phyloP scores from a whole-genome alignment of 2,113 vertebrate genomes.

The Heteronetta atricapilla region DNA sequence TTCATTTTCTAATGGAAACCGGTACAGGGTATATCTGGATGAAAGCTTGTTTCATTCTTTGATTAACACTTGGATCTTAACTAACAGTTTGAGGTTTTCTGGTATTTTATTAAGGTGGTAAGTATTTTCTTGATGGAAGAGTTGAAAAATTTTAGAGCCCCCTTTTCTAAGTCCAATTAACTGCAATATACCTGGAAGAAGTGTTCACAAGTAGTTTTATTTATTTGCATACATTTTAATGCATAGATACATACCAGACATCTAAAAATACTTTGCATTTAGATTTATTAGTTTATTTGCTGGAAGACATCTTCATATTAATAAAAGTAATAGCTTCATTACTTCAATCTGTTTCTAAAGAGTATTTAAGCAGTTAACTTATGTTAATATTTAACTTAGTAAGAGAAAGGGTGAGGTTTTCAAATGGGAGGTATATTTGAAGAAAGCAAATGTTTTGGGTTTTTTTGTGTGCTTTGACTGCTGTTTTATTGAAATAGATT shows the following conservation, averaged over 20 bases:
- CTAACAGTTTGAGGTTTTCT: background rate
- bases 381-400: background rate
- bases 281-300: background rate
- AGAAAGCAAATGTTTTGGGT: background rate
- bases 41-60: background rate
- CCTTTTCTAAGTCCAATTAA: background rate
- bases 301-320: background rate
- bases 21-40: background rate
- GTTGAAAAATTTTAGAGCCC: background rate
- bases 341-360: background rate
- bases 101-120: background rate
- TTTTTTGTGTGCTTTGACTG: background rate
- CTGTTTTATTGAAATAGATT: background rate
- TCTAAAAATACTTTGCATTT: background rate
- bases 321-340: background rate
- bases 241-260: background rate
- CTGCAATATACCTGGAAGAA: background rate
- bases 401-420: background rate
- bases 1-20: background rate
- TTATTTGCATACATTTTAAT: background rate
- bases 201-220: background rate
- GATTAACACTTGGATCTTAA: background rate
- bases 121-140: background rate
- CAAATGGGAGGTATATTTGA: background rate
- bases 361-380: background rate